phyloP scores from a whole-genome alignment of 2,113 vertebrate genomes.

The Alectura lathami region DNA sequence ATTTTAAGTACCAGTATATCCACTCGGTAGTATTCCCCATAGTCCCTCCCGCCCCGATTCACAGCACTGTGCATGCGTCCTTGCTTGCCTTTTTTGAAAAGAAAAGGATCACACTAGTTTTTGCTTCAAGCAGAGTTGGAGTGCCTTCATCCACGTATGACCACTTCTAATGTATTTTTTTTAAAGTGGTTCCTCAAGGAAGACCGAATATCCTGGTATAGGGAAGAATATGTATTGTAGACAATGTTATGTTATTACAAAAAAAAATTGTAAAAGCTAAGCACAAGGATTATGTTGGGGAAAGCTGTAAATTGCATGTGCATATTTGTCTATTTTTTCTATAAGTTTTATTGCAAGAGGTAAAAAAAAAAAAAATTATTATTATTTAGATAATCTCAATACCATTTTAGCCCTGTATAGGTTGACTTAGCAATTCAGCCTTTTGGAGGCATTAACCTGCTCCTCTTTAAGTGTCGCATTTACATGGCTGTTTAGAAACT shows the following conservation, averaged over 20 bases:
- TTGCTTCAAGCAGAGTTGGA: conserved; percentile 92
- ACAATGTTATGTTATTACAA: conserved; percentile 67
- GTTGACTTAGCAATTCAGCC: conserved; percentile 84
- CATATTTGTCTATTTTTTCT: conserved; percentile 90
- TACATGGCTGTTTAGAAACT: conserved; percentile 87
- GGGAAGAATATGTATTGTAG: conserved; percentile 71
- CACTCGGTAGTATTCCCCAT: conserved; percentile 62
- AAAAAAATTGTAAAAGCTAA: conserved; percentile 74
- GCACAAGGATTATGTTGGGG: conserved; percentile 84
- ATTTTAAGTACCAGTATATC: conserved; percentile 57
- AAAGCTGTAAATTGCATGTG: conserved; percentile 85
- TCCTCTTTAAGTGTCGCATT: conserved; percentile 84
- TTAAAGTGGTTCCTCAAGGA: conserved; percentile 78
- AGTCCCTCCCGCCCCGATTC: conserved; percentile 60
- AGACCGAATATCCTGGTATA: conserved; percentile 72
- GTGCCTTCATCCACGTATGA: conserved; percentile 95
- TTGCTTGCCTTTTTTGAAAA: conserved; percentile 90
- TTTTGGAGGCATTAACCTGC: conserved; percentile 82
- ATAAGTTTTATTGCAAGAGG: conserved; percentile 88
- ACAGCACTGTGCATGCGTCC: conserved; percentile 95
- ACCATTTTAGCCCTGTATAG: conserved; percentile 82
- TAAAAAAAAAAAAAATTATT: conserved; percentile 71
- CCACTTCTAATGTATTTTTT: conserved; percentile 84
- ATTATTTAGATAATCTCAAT: conserved; percentile 86
- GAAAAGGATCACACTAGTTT: conserved; percentile 85